Evolutionary conservation across 2,113 vertebrate genomes (phyloP), one percentile per base, ranked within the genome.

Genomic region (Melanotaenia duboulayi): DNA sequence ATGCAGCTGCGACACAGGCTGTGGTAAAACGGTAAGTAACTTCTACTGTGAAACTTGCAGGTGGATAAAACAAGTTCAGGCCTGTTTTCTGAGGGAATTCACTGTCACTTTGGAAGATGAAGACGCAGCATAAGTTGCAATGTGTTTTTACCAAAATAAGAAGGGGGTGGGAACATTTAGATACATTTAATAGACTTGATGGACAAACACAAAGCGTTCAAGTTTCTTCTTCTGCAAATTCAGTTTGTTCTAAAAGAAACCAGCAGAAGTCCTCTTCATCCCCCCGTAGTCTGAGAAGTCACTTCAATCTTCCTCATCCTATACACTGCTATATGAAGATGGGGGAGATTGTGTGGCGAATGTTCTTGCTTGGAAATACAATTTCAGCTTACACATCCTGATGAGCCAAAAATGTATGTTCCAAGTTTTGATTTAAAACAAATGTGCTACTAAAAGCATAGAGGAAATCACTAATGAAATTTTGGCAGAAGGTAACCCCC

Each of bases 381-480:
- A 89, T 75, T 87, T 80, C 84, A 87, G 82, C 71, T 76, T 52
- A 40, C 77, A 74, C 75, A 66, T 68, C 71, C 76, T 51, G 71
- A 87, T 77, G 76, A 87, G 80, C 83, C 78, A 76, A 84, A 80
- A 73, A 12, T 35, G 54, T 63, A 48, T 67, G 74, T 81, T 89
- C 76, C 74, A 81, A 81, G 78, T 73, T 67, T 74, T 82, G 73
- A 81, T 90, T 90, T 84, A 65, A 87, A 85, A 73, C 72, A 59
- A 86, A 76, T 19, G 42, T 12, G 19, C 54, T 32, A 84, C 85
- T 76, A 76, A 83, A 78, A 86, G 80, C 82, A 48, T 2, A 59
- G 60, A 80, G 85, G 85, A 88, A 89, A 83, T 84, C 76, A 81
- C 83, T 89, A 80, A 80, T 87, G 78, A 89, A 89, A 87, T 85